Evolutionary conservation across 2,797 vertebrate genomes (phyloP), one percentile per base, ranked within the genome.

Genomic region (Esox lucius): DNA sequence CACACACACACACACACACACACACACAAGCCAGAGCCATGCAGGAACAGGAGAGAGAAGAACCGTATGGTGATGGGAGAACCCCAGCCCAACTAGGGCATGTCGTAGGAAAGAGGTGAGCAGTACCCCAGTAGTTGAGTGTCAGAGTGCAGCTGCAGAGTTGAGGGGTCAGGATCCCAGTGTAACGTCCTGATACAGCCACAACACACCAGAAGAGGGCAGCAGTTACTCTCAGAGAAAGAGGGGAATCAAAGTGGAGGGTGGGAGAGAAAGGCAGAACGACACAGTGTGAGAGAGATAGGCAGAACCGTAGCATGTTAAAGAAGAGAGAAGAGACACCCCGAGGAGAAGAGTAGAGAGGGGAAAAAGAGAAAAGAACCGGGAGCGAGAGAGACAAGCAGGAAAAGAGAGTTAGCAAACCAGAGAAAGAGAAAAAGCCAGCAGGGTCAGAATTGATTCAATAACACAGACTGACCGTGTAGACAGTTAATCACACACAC

Each of bases 71-170:
- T 6, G 5, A 42, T 6, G 12, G 12, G 13, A 70, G 16, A n/a
- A 35, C n/a, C 71, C 64, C 71, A 65, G 12, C 35, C 66, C 66
- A 67, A 49, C n/a, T 49, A 51, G 19, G 39, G 26, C 17, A 28
- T 46, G 28, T 26, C 46, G 51, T 39, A 49, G 46, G 22, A 42
- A 9, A 95, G 95, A 94, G 93, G 94, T 94, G 91, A 95, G 93
- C 93, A 96, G 94, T 99, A 99, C 98, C 98, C 97, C 95, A 98
- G 94, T 93, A 98, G 94, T 94, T 99, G 97, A 95, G 97, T 97
- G 95, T 98, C 97, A 95, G 97, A 98, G 95, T 99, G 97, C 85
- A 99, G 98, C 94, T 98, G 98, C 91, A 99, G 97, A 95, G 96
- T 97, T 91, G 97, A 98, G 82, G 97, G 97, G 94, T 99, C 98